Evolutionary conservation across 2,113 vertebrate species (phyloP), one percentile per base, ranked within the genome.

Genomic region (Phrynosoma blainvillii): DNA sequence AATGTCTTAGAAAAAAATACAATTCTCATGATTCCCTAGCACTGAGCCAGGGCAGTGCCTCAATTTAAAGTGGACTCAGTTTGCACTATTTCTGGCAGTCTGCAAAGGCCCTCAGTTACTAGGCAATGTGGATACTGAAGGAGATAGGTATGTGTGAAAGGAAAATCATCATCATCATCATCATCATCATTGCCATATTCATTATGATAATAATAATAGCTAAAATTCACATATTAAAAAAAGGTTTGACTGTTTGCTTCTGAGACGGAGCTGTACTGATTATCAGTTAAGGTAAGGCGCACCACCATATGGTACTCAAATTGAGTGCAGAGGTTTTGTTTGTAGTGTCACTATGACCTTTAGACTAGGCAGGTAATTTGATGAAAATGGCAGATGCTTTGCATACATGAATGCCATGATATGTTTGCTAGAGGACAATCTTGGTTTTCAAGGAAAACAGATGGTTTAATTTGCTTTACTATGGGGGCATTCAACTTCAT

Each of bases 321-420:
- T 56, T 79, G 30, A 16, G 59, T 36, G 32, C 16, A 59, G 40
- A 59, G 52, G 83, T 74, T 36, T 59, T 84, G 7, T 56, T 59
- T 62, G 52, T 74, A 84, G 23, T 40, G 32, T 62, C 71, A 76
- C 25, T n/a, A 62, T 42, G 71, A 42, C 32, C 6, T 3, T 68
- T 79, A 32, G 30, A 47, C 84, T 32, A 77, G 59, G 52, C 9
- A 77, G 16, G 40, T 52, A 85, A 77, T 86, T 86, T 79, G 42
- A 79, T 70, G 62, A 79, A 86, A 78, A 70, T 79, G 54, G n/a
- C 65, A 70, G 77, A 86, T 86, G 76, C 30, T 70, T 65, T 25
- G n/a, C 21, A 13, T 27, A 79, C 40, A 70, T 75, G 52, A 36
- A 11, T 74, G 20, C 52, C 25, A 5, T 59, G 65, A 74, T 56